Evolutionary conservation across 2,888 invertebrate genomes (phyloP).

Genomic region (Cheilosia variabilis): DNA sequence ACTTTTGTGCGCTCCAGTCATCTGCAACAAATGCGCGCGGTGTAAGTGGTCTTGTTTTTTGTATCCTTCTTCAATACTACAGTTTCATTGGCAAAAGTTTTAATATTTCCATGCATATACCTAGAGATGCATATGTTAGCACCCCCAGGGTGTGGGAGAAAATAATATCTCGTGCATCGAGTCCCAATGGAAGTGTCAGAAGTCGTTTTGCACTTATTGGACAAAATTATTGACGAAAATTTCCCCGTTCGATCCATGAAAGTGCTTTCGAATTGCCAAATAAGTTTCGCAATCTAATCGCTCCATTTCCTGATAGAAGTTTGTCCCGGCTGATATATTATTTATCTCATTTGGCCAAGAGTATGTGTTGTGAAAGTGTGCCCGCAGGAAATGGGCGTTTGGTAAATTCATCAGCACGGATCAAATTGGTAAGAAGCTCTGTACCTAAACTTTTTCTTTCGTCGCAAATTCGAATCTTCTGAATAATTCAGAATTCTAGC

Average conservation of each 20-base stretch:
- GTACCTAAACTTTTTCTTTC: too few species aligned
- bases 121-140: slow-evolving; percentile 7
- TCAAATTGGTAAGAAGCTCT: too few species aligned
- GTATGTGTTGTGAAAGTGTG: too few species aligned
- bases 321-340: slow-evolving; percentile 10
- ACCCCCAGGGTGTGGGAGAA: not conserved
- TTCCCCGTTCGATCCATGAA: not conserved
- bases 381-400: too few species aligned
- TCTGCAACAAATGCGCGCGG: slow-evolving; percentile 2
- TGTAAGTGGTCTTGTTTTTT: not conserved
- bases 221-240: slow-evolving; percentile 36
- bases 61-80: slow-evolving; percentile 7
- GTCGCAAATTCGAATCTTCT: too few species aligned
- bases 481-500: too few species aligned
- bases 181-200: not conserved
- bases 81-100: slow-evolving; percentile 9
- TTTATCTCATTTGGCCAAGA: too few species aligned
- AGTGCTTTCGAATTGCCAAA: slow-evolving; percentile 39
- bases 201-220: not conserved
- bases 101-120: not conserved
- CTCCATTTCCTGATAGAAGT: slow-evolving; percentile 48
- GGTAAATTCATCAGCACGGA: too few species aligned
- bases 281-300: slow-evolving; percentile 69
- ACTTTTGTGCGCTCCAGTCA: slow-evolving; percentile 19
- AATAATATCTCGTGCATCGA: not conserved